A percentile compares a stretch with the other conserved stretches of the same genome.
phyloP scores from a whole-genome alignment of 2,797 vertebrate species.

The Perodicticus potto region DNA sequence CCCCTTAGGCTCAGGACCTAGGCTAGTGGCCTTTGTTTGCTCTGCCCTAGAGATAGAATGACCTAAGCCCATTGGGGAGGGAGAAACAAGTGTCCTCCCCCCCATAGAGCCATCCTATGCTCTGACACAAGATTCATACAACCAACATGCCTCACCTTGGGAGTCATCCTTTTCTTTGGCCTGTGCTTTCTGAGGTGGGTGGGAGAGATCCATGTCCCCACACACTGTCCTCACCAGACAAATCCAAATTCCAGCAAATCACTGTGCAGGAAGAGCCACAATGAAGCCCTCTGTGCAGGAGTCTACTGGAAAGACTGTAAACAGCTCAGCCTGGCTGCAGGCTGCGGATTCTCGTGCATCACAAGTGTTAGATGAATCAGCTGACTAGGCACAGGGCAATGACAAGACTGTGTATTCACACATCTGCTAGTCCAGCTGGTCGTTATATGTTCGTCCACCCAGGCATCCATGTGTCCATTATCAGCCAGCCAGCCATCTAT shows the following conservation, averaged over 20 bases:
- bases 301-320: too few species aligned
- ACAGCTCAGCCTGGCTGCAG: neutral
- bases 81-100: rapidly evolving
- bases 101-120: neutral
- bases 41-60: neutral
- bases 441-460: too few species aligned
- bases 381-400: neutral
- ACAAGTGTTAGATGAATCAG: neutral
- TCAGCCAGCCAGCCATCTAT: neutral
- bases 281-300: neutral
- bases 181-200: neutral
- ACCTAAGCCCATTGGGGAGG: neutral
- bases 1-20: too few species aligned
- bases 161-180: too few species aligned
- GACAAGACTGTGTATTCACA: neutral
- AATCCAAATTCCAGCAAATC: neutral
- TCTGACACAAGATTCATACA: neutral
- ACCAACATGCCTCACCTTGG: neutral
- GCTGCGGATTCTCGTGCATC: too few species aligned
- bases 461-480: too few species aligned
- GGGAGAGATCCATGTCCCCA: neutral
- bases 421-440: neutral
- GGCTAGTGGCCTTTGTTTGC: too few species aligned
- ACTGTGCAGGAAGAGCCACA: too few species aligned
- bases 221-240: too few species aligned